Percentiles rank a stretch among this genome's conserved stretches.
Conservation (phyloP, 2,888 invertebrate species). For the Salticus scenicus region DNA sequence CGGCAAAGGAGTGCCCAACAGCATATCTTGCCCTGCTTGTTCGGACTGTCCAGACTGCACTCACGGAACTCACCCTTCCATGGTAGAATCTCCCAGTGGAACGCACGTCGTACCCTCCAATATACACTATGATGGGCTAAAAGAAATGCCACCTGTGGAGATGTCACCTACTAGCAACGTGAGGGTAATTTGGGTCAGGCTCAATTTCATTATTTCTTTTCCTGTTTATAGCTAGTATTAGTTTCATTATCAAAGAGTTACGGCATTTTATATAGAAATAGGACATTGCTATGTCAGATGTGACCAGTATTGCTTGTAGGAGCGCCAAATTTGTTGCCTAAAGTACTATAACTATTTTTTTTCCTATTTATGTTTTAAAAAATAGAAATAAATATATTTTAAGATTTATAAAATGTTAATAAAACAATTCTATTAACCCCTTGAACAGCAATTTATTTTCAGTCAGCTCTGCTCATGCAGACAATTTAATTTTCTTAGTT, state of each 20-base stretch:
- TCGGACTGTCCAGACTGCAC: slow-evolving; percentile 62
- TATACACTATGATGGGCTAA: background rate
- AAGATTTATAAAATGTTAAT: too few relatives aligned
- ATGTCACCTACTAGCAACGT: slow-evolving; percentile 64
- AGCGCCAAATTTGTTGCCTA: too few relatives aligned
- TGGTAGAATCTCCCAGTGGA: slow-evolving; percentile 57
- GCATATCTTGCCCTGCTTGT: slow-evolving; percentile 58
- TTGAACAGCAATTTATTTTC: too few relatives aligned
- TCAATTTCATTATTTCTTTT: slow-evolving; percentile 27
- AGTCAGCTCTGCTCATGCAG: too few relatives aligned
- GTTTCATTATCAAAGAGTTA: background rate
- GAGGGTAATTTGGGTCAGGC: slow-evolving; percentile 69
- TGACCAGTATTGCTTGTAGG: too few relatives aligned
- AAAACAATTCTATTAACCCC: too few relatives aligned
- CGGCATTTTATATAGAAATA: too few relatives aligned
- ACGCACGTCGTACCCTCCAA: slow-evolving; percentile 48
- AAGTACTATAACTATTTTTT: too few relatives aligned
- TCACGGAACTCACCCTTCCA: slow-evolving; percentile 54
- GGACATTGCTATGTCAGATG: too few relatives aligned
- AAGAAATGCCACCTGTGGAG: slow-evolving; percentile 53
- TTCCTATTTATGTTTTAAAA: too few relatives aligned
- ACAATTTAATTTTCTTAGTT: too few relatives aligned
- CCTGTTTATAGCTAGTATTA: background rate
- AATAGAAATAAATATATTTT: too few relatives aligned
- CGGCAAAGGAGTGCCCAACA: slow-evolving; percentile 41